Base-by-base conservation (phyloP, 2,888 invertebrate species). In the Prosopocoilus inquinatus region DNA sequence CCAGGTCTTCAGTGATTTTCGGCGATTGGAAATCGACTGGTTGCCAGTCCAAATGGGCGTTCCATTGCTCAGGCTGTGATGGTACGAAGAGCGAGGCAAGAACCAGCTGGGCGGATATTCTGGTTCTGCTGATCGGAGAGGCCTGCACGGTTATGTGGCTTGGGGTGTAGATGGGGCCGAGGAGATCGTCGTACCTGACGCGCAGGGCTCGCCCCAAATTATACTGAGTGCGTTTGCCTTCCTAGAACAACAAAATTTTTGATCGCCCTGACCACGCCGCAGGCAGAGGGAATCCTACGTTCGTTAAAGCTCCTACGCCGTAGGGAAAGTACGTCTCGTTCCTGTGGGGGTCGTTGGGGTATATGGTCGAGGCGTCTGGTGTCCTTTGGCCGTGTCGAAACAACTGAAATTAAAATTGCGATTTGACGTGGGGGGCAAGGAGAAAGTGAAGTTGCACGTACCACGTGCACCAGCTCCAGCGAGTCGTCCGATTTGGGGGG, bases 71-170 rank as follows among this genome's bases (percentile, higher is more conserved):
- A 11, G 75, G 65, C 4, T 78, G 78, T 36, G 74, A 76, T 0
- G 86, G 85, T 50, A 83, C 84, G 75, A 83, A 88, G 51, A 89
- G 70, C 9, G 85, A 87, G 13, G 87, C 85, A 57, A 87, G 73
- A 44, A 86, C 81, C 28, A 83, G 77, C 64, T 83, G 79, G 35
- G 86, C 83, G 39, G 86, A 85, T 83, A 87, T 87, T 68, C 87
- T 79, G 2, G 89, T 85, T 45, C 90, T 79, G 66, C 87, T 82
- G 11, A 85, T 82, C 56, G 84, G 85, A 1, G 89, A 87, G 44
- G 84, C 83, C 67, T 85, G 82, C 2, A 88, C 81, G 69, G 81
- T 79, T 47, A 88, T 80, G 73, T 82, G 73, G 55, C 81, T 77
- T 7, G 81, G 80, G 59, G 75, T 76, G 69, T 84, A 86, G 45